phyloP scores from a whole-genome alignment of 1,140 invertebrate species.

The Papilio helenus region DNA sequence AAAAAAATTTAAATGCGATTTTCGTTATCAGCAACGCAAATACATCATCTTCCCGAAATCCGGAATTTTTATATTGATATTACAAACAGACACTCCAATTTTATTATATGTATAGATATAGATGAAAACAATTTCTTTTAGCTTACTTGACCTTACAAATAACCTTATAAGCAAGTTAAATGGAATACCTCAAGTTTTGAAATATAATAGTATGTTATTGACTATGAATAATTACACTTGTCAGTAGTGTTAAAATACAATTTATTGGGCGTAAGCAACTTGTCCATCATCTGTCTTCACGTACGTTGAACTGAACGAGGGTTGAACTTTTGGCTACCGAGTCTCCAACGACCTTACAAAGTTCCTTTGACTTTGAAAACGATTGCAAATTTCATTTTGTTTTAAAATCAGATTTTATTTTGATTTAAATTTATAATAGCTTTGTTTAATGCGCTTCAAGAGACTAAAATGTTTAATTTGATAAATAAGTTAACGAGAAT shows the following conservation, averaged over 20 bases:
- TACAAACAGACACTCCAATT: no score
- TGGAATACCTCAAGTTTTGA: not conserved
- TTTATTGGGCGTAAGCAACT: conserved; percentile 32
- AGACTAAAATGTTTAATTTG: not conserved
- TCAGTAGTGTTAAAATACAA: conserved; percentile 32
- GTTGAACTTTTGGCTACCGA: conserved; percentile 34
- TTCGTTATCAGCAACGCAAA: no score
- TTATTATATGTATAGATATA: no score
- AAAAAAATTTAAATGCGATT: no score
- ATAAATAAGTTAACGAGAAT: not conserved
- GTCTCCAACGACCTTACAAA: conserved; percentile 24
- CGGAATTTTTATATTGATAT: no score
- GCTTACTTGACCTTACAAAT: not conserved
- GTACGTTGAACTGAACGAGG: conserved; percentile 34
- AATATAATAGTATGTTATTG: conserved; percentile 18
- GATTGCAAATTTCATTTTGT: conserved; percentile 31
- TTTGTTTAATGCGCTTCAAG: not conserved
- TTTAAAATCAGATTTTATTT: conserved; percentile 31
- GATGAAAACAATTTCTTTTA: not conserved
- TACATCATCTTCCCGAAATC: no score
- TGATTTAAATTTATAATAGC: conserved; percentile 14
- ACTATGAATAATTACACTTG: conserved; percentile 35
- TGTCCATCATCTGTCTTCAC: conserved; percentile 37
- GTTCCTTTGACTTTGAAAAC: conserved; percentile 36
- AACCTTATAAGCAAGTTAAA: conserved; percentile 15